A percentile compares a stretch with the other conserved stretches of the same genome.
phyloP scores from a whole-genome alignment of 1,140 invertebrate genomes.

The Lepidurus arcticus region DNA sequence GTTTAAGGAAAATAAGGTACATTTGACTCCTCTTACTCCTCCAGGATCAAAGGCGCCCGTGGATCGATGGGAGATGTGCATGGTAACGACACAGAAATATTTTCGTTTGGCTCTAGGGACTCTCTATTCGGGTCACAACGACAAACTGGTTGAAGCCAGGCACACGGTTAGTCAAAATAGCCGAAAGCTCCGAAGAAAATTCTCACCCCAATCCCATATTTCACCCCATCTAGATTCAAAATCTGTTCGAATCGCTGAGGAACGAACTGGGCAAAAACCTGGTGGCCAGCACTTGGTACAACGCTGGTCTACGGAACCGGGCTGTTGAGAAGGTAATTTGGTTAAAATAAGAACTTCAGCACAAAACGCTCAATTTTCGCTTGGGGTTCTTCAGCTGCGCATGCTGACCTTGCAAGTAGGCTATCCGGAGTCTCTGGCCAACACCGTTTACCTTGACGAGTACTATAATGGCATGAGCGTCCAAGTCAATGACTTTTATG shows the following conservation, averaged over 20 bases:
- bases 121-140: slow-evolving; percentile 47
- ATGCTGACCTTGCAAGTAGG: slow-evolving; percentile 51
- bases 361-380: background rate
- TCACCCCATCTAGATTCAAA: slow-evolving; percentile 15
- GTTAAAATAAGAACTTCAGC: background rate
- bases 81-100: slow-evolving; percentile 48
- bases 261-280: slow-evolving; percentile 32
- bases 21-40: slow-evolving; percentile 34
- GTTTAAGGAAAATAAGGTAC: background rate
- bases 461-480: slow-evolving; percentile 48
- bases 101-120: slow-evolving; percentile 53
- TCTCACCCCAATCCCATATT: background rate
- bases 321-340: slow-evolving; percentile 35
- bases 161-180: slow-evolving; percentile 40
- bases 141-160: slow-evolving; percentile 39
- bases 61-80: slow-evolving; percentile 55
- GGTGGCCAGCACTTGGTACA: slow-evolving; percentile 31
- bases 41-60: slow-evolving; percentile 47
- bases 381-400: slow-evolving; percentile 43
- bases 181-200: background rate
- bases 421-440: slow-evolving; percentile 47
- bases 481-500: slow-evolving; percentile 50
- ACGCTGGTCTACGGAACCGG: slow-evolving; percentile 31
- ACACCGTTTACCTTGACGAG: slow-evolving; percentile 45
- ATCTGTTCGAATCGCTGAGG: slow-evolving; percentile 32